A percentile compares a stretch with the other conserved stretches of the same genome.
Conservation (phyloP, 2,113 vertebrate species). For the Eclectus roratus region DNA sequence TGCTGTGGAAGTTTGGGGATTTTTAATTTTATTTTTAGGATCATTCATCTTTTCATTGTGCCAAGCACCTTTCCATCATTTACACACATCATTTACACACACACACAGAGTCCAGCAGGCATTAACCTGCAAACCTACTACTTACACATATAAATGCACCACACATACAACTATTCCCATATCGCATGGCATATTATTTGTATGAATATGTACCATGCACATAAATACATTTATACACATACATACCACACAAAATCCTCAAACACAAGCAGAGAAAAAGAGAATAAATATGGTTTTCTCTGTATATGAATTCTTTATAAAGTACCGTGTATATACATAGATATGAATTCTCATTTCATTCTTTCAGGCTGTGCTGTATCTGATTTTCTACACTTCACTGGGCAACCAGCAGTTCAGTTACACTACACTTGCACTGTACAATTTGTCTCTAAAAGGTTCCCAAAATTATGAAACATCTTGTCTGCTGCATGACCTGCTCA, state of each 20-base stretch:
- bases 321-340: conserved; percentile 59
- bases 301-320: conserved; percentile 67
- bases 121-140: conserved; percentile 54
- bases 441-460: conserved; percentile 89
- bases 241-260: background rate
- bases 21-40: background rate
- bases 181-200: conserved; percentile 31
- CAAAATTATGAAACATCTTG: conserved; percentile 87
- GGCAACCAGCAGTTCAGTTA: conserved; percentile 88
- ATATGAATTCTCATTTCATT: conserved; percentile 73
- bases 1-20: background rate
- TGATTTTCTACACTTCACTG: conserved; percentile 91
- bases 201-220: conserved; percentile 17
- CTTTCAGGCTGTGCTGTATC: conserved; percentile 81
- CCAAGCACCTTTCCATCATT: conserved; percentile 42
- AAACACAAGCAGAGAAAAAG: conserved; percentile 26
- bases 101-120: conserved; percentile 46
- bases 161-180: conserved; percentile 1
- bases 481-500: conserved; percentile 83
- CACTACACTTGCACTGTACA: conserved; percentile 85
- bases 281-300: conserved; percentile 67
- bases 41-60: conserved; percentile 19
- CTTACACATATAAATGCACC: conserved; percentile 59
- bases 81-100: conserved; percentile 21
- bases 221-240: background rate